phyloP scores from a whole-genome alignment of 1,140 invertebrate species.

The Trichonephila inaurata region DNA sequence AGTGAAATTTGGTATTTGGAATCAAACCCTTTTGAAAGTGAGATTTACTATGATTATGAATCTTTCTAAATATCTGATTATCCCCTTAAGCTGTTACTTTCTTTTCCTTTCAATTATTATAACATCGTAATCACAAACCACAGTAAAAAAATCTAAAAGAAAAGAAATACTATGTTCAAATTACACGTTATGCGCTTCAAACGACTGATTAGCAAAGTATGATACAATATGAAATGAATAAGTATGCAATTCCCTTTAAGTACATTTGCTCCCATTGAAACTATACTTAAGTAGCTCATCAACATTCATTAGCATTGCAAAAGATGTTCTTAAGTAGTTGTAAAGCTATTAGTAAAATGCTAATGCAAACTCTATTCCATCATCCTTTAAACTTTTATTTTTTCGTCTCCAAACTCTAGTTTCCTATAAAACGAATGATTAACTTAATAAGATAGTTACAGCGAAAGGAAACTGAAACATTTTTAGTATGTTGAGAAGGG shows the following conservation, averaged over 20 bases:
- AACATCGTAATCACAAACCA: not conserved
- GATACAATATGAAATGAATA: no score
- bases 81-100: no score
- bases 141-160: not conserved
- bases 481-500: not conserved
- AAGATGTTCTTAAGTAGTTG: not conserved
- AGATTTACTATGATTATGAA: no score
- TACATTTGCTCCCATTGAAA: not conserved
- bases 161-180: not conserved
- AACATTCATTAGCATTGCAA: not conserved
- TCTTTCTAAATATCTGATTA: no score
- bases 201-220: no score
- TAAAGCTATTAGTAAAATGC: not conserved
- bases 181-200: not conserved
- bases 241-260: not conserved
- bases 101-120: not conserved
- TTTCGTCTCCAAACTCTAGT: not conserved
- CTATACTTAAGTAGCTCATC: not conserved
- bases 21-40: no score
- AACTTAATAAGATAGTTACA: not conserved
- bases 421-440: not conserved
- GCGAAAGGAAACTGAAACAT: not conserved
- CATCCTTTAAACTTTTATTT: not conserved
- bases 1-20: no score
- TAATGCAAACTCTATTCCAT: not conserved